Evolutionary conservation across 2,888 invertebrate genomes (phyloP).

Genomic region (Monoplex corrugatus): DNA sequence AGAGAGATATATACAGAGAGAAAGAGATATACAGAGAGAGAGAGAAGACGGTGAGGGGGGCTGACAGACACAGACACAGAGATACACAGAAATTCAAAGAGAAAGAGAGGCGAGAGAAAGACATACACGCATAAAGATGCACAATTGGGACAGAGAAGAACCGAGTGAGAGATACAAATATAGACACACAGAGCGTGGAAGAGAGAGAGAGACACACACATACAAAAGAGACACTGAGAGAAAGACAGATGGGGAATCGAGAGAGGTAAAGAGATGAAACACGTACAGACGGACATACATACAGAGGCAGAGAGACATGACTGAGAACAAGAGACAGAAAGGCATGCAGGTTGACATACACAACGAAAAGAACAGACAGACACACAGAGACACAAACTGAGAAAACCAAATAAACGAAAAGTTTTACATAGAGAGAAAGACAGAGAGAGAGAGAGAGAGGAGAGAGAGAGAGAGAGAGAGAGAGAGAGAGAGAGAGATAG

Average conservation of each 20-base stretch:
- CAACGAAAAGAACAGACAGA: neutral
- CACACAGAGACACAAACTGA: neutral
- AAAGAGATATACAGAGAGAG: no score
- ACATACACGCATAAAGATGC: no score
- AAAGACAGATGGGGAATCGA: neutral
- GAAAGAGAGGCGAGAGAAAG: neutral
- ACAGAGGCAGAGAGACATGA: neutral
- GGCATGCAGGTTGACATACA: no score
- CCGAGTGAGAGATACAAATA: neutral
- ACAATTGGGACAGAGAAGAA: no score
- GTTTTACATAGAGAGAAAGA: neutral
- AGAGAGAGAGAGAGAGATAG: neutral
- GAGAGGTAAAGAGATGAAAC: neutral
- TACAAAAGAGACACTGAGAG: neutral
- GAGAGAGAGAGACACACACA: neutral
- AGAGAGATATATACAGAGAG: neutral
- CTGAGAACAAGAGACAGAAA: no score
- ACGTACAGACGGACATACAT: neutral
- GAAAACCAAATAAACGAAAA: no score
- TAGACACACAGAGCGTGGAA: neutral
- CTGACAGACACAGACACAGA: neutral
- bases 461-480: neutral
- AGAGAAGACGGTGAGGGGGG: neutral
- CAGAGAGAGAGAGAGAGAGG: neutral
- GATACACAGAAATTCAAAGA: neutral